These are phyloP conservation scores for Esox lucius DNA, from an alignment of 2,797 vertebrate genomes.

Conservation along the genomic window DNA sequence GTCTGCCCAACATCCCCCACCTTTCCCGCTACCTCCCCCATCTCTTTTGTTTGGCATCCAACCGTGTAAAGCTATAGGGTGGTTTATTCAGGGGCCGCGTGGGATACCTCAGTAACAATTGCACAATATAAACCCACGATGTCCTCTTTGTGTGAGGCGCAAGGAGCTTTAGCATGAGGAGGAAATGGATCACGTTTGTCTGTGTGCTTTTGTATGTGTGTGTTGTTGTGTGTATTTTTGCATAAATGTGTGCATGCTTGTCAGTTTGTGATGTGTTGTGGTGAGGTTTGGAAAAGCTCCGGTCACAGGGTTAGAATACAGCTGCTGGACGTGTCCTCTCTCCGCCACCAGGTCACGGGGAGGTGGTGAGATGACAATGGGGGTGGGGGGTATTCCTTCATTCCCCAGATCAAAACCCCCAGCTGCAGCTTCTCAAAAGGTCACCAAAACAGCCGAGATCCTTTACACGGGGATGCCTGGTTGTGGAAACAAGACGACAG, in stretches of 20 bases:
- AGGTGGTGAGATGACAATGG: conserved; percentile 55
- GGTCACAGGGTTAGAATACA: conserved; percentile 40
- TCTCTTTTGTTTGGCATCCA: conserved; percentile 8
- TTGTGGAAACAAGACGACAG: conserved; percentile 58
- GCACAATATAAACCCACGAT: background rate
- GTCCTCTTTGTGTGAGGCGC: background rate
- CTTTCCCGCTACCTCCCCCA: background rate
- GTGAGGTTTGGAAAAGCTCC: background rate
- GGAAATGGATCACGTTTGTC: conserved; percentile 24
- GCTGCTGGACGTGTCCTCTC: conserved; percentile 53
- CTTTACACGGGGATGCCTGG: conserved; percentile 11
- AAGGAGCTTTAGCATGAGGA: conserved; percentile 22
- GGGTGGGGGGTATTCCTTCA: conserved; percentile 27
- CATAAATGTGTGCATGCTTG: background rate
- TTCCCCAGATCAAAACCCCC: conserved; percentile 20
- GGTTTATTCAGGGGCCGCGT: conserved; percentile 33
- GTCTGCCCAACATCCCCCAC: background rate
- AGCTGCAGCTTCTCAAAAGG: conserved; percentile 49
- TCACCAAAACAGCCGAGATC: conserved; percentile 44
- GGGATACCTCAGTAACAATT: conserved; percentile 23
- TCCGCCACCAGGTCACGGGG: conserved; percentile 37
- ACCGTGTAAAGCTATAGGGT: conserved; percentile 21
- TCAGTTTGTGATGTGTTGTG: background rate
- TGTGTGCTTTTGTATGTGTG: background rate
- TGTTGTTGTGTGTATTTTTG: background rate